These are phyloP conservation scores for Caenorhabditis imperialis DNA, from an alignment of 2,888 invertebrate species.

Conservation along the genomic window DNA sequence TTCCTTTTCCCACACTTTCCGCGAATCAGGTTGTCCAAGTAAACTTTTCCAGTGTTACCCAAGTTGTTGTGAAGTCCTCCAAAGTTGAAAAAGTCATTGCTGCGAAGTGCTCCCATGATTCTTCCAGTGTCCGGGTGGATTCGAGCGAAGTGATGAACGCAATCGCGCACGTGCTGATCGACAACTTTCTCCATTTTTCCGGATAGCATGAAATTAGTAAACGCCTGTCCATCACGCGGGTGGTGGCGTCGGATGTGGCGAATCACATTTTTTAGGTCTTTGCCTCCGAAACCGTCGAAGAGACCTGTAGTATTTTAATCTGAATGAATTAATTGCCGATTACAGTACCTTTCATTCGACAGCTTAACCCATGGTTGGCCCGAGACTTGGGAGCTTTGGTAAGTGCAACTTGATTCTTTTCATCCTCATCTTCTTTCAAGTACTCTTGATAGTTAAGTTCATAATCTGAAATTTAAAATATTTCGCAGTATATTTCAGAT, in stretches of 20 bases:
- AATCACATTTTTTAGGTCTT: conserved; percentile 33
- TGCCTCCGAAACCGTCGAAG: conserved; percentile 42
- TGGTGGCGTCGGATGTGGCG: conserved; percentile 24
- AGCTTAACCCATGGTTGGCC: conserved; percentile 34
- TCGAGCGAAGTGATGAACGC: conserved; percentile 64
- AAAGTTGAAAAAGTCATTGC: conserved; percentile 72
- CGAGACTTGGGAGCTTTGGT: conserved; percentile 33
- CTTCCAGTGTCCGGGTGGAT: conserved; percentile 66
- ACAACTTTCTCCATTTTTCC: conserved; percentile 63
- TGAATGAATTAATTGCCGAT: no score
- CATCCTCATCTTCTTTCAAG: conserved; percentile 23
- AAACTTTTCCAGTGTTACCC: conserved; percentile 73
- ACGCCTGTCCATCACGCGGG: conserved; percentile 19
- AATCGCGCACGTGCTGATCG: conserved; percentile 55
- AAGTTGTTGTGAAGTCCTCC: conserved; percentile 73
- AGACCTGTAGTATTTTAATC: conserved; percentile 21
- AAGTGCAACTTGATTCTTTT: conserved; percentile 1
- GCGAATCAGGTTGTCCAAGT: conserved; percentile 74
- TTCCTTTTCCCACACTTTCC: conserved; percentile 71
- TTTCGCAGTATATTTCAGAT: background rate
- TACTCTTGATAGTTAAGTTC: conserved; percentile 46
- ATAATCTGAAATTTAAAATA: conserved; percentile 35
- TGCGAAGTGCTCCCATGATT: conserved; percentile 71
- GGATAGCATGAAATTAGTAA: conserved; percentile 51
- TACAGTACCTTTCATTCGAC: conserved; percentile 26